Evolutionary conservation across 2,113 vertebrate genomes (phyloP), one percentile per base, ranked within the genome.

Genomic region (Leptobrachium leishanense): DNA sequence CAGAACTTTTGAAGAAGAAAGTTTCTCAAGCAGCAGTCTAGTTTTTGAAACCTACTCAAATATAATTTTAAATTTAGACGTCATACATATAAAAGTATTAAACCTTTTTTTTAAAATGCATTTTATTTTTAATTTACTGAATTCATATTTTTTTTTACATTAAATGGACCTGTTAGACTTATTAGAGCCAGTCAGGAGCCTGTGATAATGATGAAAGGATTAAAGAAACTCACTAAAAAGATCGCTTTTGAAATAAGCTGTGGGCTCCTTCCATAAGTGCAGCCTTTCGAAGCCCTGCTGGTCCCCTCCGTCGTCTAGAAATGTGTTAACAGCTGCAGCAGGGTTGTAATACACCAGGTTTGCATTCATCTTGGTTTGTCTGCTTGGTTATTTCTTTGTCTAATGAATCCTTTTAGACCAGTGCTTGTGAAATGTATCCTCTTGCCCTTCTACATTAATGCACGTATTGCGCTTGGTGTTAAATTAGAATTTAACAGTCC

Each of bases 131-230:
- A 50, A 50, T 50, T 50, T 50, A 8, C 46, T 50, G 46, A 5
- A 8, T 31, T 31, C 20, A 31, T 31, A 31, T 31, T 31, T 31
- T 50, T 74, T 62, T 53, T 46, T 20, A 53, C 54, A 42, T 31
- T 68, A 55, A 68, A 68, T 62, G 8, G 53, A 54, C 65, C 31
- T 53, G 44, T 74, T 74, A 68, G 77, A 10, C 20, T 31, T 31
- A 31, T 31, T 31, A 68, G 57, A 68, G 46, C 71, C 40, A 81
- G 64, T 46, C 41, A 46, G 64, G 78, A 68, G 42, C 1, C 71
- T 4, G 54, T 57, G 50, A 81, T 81, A 74, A 81, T 80, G 78
- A 81, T 81, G 46, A 81, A 72, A 74, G 66, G n/a, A 64, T 9
- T 63, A 59, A 77, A 81, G 42, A 54, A 15, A 66, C 62, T 67